phyloP scores from a whole-genome alignment of 2,113 vertebrate genomes.

The Sapayoa aenigma region DNA sequence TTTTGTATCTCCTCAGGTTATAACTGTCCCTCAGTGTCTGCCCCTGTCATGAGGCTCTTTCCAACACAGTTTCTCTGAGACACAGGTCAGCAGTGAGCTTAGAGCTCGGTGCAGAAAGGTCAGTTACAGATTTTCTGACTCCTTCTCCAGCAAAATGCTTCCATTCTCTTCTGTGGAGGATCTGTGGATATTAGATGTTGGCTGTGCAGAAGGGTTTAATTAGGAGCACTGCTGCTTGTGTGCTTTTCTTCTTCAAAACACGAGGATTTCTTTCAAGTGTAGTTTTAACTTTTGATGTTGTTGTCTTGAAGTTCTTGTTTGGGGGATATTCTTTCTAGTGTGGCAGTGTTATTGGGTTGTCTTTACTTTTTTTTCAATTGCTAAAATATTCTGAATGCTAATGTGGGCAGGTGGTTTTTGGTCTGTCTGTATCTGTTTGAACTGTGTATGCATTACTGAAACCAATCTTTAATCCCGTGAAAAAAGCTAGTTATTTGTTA shows the following conservation, averaged over 20 bases:
- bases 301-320: background rate
- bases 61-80: background rate
- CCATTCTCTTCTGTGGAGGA: background rate
- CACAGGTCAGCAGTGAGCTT: background rate
- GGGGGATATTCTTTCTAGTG: background rate
- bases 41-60: background rate
- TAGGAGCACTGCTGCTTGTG: background rate
- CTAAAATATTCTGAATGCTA: background rate
- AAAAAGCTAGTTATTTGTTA: background rate
- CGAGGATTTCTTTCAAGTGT: background rate
- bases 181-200: background rate
- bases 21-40: background rate
- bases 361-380: background rate
- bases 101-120: background rate
- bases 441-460: background rate
- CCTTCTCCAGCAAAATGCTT: background rate
- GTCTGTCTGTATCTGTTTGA: background rate
- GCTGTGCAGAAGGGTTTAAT: background rate
- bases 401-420: background rate
- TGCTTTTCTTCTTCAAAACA: background rate
- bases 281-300: background rate
- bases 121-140: background rate
- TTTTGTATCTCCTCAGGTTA: background rate
- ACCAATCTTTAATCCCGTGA: background rate
- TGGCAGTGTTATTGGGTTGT: background rate